These are phyloP conservation scores for Torymus texanus DNA, from an alignment of 2,888 invertebrate genomes.

Conservation along the genomic window DNA sequence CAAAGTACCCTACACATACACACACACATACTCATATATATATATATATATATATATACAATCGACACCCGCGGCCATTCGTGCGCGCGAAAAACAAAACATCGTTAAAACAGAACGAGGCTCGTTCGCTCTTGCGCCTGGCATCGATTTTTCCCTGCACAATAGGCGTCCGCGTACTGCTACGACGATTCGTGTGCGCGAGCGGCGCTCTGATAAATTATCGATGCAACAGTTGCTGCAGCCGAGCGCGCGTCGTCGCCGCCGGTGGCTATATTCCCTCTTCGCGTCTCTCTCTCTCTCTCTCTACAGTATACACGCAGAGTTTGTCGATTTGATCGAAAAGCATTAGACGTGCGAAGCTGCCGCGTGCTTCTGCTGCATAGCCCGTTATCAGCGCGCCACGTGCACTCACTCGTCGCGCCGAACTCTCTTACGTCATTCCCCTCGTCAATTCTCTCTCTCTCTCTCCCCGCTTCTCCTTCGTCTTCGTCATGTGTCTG, in stretches of 20 bases:
- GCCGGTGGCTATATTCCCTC: background rate
- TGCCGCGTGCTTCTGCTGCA: conserved; percentile 48
- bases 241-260: conserved; percentile 6
- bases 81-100: background rate
- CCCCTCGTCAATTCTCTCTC: conserved; percentile 33
- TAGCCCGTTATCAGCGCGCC: conserved; percentile 46
- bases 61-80: too few relatives aligned
- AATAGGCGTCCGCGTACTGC: background rate
- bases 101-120: background rate
- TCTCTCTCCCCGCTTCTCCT: background rate
- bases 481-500: background rate
- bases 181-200: background rate
- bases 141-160: conserved; percentile 21
- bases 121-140: too few relatives aligned
- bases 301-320: background rate
- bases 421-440: conserved; percentile 54
- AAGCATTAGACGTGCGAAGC: conserved; percentile 24
- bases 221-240: conserved; percentile 54
- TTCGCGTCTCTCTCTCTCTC: background rate
- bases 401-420: conserved; percentile 36
- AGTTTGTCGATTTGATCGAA: conserved; percentile 46
- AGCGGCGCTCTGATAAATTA: conserved; percentile 46
- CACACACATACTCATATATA: too few relatives aligned
- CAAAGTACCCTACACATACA: too few relatives aligned
- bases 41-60: too few relatives aligned